phyloP scores from a whole-genome alignment of 23 tunicate species.

The Pegea sp. region DNA sequence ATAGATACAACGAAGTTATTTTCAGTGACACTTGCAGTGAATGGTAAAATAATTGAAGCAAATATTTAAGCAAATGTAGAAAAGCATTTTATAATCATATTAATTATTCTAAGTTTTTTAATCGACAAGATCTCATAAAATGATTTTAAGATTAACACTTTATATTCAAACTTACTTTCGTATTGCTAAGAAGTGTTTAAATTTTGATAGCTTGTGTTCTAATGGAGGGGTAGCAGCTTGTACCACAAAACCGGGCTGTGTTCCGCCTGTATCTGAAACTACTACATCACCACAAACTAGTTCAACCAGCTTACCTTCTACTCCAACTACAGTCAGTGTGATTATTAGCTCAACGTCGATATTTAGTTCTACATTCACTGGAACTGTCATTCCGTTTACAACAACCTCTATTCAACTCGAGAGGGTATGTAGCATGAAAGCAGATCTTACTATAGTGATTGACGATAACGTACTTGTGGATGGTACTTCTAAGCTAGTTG shows the following conservation, averaged over 20 bases:
- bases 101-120: no score
- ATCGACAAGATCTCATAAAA: no score
- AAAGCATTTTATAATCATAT: no score
- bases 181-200: no score
- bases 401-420: slow-evolving; percentile 7
- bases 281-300: neutral
- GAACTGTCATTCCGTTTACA: neutral
- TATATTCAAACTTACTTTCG: no score
- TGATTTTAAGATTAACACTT: no score
- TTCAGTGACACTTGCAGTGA: slow-evolving; percentile 4
- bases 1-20: slow-evolving; percentile 6
- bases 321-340: neutral
- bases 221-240: slow-evolving; percentile 6
- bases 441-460: slow-evolving; percentile 24
- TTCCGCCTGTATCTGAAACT: neutral
- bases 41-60: slow-evolving; percentile 9
- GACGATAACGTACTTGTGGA: no score
- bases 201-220: slow-evolving; percentile 8
- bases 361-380: neutral
- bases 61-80: no score
- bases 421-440: slow-evolving; percentile 31
- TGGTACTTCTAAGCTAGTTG: neutral
- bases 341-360: neutral
- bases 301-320: neutral
- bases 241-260: slow-evolving; percentile 5